These are phyloP conservation scores for Fragum sueziense DNA, from an alignment of 2,888 invertebrate genomes.

Conservation along the genomic window DNA sequence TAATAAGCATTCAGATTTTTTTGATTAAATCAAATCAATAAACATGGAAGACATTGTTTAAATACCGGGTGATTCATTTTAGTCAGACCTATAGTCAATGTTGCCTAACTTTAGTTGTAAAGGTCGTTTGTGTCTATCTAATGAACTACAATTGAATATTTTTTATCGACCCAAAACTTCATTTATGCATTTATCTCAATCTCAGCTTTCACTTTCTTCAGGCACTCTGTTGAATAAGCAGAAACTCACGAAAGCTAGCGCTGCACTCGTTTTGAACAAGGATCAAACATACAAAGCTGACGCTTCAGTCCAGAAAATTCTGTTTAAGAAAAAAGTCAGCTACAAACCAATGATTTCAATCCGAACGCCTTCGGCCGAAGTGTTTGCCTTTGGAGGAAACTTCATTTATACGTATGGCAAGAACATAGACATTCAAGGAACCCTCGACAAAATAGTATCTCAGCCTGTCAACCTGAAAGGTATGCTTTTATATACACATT, in stretches of 20 bases:
- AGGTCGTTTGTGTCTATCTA: too few relatives aligned
- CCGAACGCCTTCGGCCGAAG: constrained; percentile 50
- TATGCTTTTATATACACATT: constrained; percentile 18
- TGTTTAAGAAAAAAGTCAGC: constrained; percentile 53
- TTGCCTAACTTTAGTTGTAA: too few relatives aligned
- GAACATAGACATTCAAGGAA: constrained; percentile 52
- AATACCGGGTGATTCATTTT: too few relatives aligned
- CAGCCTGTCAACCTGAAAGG: constrained; percentile 57
- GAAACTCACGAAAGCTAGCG: constrained; percentile 50
- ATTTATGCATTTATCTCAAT: neutral
- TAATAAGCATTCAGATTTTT: too few relatives aligned
- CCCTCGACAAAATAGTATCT: constrained; percentile 55
- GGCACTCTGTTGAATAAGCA: constrained; percentile 45
- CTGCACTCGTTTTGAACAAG: constrained; percentile 24
- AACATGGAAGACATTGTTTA: too few relatives aligned
- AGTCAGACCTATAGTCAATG: too few relatives aligned
- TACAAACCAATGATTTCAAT: constrained; percentile 60
- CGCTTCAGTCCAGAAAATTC: constrained; percentile 53
- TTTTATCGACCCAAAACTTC: too few relatives aligned
- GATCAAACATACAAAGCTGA: constrained; percentile 55
- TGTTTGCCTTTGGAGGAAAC: constrained; percentile 59
- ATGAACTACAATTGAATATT: too few relatives aligned
- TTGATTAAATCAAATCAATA: too few relatives aligned
- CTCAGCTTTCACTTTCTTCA: constrained; percentile 1
- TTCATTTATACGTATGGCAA: constrained; percentile 58